phyloP scores from a whole-genome alignment of 2,888 invertebrate genomes.

The Oxycera nigricornis region DNA sequence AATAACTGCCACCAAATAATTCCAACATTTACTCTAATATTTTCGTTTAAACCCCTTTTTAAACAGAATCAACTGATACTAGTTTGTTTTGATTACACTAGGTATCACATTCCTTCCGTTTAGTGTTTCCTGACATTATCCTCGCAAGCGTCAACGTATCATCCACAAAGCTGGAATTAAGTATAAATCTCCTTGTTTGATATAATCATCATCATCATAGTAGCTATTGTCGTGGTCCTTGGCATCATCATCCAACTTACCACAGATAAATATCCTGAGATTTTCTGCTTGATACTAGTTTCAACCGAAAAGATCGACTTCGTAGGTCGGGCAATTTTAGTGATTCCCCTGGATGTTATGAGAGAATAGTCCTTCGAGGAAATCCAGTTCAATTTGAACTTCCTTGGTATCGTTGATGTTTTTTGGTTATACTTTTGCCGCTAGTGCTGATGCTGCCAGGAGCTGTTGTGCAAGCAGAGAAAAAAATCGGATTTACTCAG shows the following conservation, averaged over 20 bases:
- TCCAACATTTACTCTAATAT: too few relatives aligned
- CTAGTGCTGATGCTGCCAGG: neutral
- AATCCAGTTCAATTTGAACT: constrained; percentile 24
- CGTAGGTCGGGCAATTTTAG: constrained; percentile 9
- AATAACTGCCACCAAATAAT: too few relatives aligned
- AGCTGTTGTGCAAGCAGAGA: neutral
- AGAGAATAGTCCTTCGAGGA: constrained; percentile 25
- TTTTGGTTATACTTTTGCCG: too few relatives aligned
- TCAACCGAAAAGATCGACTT: constrained; percentile 19
- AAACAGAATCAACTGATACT: too few relatives aligned
- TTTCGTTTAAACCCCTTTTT: too few relatives aligned
- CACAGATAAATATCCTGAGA: constrained; percentile 27
- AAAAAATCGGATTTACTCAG: neutral
- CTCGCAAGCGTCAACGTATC: too few relatives aligned
- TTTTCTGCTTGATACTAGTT: constrained; percentile 14
- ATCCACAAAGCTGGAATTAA: neutral
- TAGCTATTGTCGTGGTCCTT: neutral
- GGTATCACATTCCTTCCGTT: too few relatives aligned
- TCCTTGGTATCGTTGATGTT: neutral
- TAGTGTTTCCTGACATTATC: too few relatives aligned
- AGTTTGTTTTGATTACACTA: too few relatives aligned
- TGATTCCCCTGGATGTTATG: constrained; percentile 27
- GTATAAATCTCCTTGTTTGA: constrained; percentile 20
- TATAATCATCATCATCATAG: constrained; percentile 15
- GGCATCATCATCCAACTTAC: constrained; percentile 18